Conservation (phyloP, 2,888 invertebrate species). For the Drosophila antonietae region DNA sequence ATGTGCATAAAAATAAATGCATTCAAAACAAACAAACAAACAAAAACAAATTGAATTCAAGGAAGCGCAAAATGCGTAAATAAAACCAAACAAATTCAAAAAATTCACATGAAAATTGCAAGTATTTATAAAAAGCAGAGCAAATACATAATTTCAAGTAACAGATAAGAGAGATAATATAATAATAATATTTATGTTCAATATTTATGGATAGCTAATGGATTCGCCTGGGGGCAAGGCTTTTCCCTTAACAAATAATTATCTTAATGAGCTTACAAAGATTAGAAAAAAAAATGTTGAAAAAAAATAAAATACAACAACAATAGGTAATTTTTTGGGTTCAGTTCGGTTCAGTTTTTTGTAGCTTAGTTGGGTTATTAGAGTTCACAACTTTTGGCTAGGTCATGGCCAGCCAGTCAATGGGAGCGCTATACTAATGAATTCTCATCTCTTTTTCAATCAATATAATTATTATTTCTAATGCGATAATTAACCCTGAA, state of each 20-base stretch:
- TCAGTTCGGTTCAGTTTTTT: conserved; percentile 8
- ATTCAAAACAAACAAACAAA: conserved; percentile 34
- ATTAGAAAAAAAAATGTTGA: conserved; percentile 27
- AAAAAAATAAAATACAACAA: background rate
- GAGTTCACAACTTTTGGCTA: conserved; percentile 14
- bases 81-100: conserved; percentile 15
- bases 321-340: conserved; percentile 4
- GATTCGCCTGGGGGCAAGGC: conserved; percentile 21
- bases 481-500: conserved; percentile 35
- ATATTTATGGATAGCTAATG: conserved; percentile 27
- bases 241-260: conserved; percentile 35
- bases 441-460: background rate
- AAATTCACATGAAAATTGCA: conserved; percentile 9
- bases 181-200: background rate
- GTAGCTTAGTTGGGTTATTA: conserved; percentile 6
- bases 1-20: conserved; percentile 53
- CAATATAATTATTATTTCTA: conserved; percentile 9
- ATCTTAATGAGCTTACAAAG: conserved; percentile 27
- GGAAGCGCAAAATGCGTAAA: conserved; percentile 55
- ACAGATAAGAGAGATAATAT: conserved; percentile 27
- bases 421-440: conserved; percentile 11
- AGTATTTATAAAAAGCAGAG: conserved; percentile 29
- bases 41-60: conserved; percentile 41
- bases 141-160: conserved; percentile 37
- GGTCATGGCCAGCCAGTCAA: conserved; percentile 40